Evolutionary conservation across 2,888 invertebrate genomes (phyloP).

Genomic region (Chrysomela aeneicollis): DNA sequence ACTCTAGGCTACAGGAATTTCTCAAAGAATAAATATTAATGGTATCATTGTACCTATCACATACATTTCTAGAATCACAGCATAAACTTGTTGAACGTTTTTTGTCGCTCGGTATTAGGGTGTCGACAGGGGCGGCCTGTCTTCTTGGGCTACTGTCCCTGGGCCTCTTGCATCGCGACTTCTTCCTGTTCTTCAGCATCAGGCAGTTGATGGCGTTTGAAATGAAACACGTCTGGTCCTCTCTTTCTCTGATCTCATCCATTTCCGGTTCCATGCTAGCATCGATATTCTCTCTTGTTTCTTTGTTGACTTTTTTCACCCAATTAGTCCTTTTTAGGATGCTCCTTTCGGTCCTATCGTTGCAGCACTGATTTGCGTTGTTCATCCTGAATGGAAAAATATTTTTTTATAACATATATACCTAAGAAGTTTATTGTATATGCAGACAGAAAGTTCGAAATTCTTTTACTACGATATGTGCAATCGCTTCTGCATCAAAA

Average conservation of each 20-base stretch:
- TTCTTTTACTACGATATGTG: too few species aligned
- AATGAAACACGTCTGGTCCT: constrained; percentile 47
- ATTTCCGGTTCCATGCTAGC: constrained; percentile 37
- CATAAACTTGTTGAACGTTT: constrained; percentile 49
- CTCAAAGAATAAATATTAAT: constrained; percentile 33
- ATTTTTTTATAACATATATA: too few species aligned
- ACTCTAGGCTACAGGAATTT: constrained; percentile 45
- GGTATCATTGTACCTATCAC: constrained; percentile 39
- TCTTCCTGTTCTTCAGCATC: constrained; percentile 38
- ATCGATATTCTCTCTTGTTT: constrained; percentile 37
- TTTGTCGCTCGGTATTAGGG: constrained; percentile 30
- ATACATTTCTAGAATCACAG: constrained; percentile 44
- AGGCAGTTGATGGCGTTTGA: constrained; percentile 55
- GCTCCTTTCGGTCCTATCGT: constrained; percentile 21
- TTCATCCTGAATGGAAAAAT: constrained; percentile 15
- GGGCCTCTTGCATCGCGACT: constrained; percentile 45
- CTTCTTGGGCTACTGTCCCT: constrained; percentile 31
- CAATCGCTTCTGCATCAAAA: too few species aligned
- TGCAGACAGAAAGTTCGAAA: too few species aligned
- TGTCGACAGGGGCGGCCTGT: not conserved
- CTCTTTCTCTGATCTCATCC: constrained; percentile 28
- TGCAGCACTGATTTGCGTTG: not conserved
- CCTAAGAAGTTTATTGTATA: too few species aligned
- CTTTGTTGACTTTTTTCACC: constrained; percentile 39
- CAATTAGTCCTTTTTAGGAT: constrained; percentile 40